phyloP scores from a whole-genome alignment of 64 coral and sea anemone species.

The Dendronephthya gigantea region DNA sequence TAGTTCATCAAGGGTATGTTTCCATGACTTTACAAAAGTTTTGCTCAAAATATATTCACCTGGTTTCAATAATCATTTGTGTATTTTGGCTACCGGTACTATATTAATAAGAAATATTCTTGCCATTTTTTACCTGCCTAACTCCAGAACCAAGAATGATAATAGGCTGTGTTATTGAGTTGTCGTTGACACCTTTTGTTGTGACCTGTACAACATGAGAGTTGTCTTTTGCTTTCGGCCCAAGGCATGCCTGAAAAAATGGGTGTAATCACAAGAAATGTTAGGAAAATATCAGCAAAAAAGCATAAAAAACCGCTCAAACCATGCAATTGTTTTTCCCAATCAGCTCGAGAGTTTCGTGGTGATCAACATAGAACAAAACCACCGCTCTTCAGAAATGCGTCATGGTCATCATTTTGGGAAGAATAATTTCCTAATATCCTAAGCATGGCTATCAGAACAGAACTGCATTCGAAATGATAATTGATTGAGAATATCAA shows the following conservation, averaged over 20 bases:
- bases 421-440: too few species aligned
- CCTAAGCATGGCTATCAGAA: too few species aligned
- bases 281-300: too few species aligned
- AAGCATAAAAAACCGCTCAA: too few species aligned
- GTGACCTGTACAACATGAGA: conserved; percentile 3
- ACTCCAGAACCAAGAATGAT: conserved; percentile 8
- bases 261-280: too few species aligned
- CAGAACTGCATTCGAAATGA: too few species aligned
- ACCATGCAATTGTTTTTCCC: too few species aligned
- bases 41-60: background rate
- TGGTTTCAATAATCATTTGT: too few species aligned
- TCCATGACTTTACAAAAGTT: background rate
- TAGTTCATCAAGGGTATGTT: background rate
- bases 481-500: too few species aligned
- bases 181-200: background rate
- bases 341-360: background rate
- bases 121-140: conserved; percentile 6
- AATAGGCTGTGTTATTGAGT: background rate
- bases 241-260: background rate
- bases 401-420: background rate
- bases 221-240: background rate
- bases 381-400: background rate
- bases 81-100: too few species aligned
- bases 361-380: background rate
- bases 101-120: too few species aligned